Conservation (phyloP, 2,797 vertebrate genomes). For the Neosilurus hyrtlii region DNA sequence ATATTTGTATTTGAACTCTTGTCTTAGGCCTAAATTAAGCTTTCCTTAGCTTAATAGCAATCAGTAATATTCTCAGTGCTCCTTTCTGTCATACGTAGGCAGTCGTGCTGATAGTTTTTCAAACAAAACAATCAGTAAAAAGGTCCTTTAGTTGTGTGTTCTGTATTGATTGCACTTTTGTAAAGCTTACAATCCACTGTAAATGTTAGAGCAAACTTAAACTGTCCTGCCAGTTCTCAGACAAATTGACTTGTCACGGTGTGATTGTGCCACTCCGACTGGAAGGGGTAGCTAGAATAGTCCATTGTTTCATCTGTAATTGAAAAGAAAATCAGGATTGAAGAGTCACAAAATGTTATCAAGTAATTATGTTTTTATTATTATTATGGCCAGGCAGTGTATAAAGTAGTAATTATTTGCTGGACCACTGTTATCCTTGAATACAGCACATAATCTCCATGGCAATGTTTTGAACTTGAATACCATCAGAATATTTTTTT, state of each 20-base stretch:
- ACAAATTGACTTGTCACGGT: conserved; percentile 24
- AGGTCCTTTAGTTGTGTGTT: background rate
- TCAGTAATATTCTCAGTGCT: background rate
- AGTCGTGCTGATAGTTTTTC: background rate
- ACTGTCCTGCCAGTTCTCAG: background rate
- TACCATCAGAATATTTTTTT: too few relatives aligned
- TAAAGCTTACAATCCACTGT: background rate
- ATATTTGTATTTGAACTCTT: background rate
- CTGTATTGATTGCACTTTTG: background rate
- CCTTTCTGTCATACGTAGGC: background rate
- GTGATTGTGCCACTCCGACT: conserved; percentile 44
- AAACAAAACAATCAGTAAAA: background rate
- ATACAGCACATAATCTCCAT: too few relatives aligned
- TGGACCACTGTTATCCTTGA: too few relatives aligned
- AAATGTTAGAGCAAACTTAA: background rate
- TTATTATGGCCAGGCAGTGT: too few relatives aligned
- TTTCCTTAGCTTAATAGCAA: background rate
- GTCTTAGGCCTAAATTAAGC: background rate
- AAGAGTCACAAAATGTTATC: too few relatives aligned
- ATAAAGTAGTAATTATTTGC: too few relatives aligned
- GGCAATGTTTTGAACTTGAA: too few relatives aligned
- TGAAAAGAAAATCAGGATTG: background rate
- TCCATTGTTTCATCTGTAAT: conserved; percentile 55
- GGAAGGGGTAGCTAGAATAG: conserved; percentile 40
- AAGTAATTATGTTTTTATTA: too few relatives aligned